These are phyloP conservation scores for Dromococcyx pavoninus DNA, from an alignment of 2,797 vertebrate genomes.

Conservation along the genomic window DNA sequence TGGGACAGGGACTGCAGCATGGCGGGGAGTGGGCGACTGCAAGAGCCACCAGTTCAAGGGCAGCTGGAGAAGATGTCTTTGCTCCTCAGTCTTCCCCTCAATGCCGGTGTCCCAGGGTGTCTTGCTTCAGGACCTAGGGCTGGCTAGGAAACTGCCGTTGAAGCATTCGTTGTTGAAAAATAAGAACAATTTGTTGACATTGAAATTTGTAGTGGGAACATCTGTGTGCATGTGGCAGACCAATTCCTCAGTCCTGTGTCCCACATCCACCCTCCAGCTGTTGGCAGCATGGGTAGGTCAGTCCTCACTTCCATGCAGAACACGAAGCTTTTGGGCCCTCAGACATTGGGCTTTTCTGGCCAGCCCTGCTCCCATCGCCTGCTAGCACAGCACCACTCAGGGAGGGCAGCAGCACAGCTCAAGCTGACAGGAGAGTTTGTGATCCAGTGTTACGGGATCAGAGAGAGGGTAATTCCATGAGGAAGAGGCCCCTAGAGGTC, in stretches of 20 bases:
- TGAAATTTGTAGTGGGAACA: background rate
- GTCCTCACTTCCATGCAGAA: accelerated
- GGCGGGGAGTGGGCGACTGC: background rate
- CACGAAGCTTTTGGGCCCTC: background rate
- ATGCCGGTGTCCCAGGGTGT: accelerated
- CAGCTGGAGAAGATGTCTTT: background rate
- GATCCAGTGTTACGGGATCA: background rate
- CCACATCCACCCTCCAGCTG: background rate
- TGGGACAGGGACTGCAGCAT: background rate
- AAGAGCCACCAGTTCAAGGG: accelerated
- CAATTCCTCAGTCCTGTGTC: accelerated
- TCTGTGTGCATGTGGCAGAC: accelerated
- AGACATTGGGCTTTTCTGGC: background rate
- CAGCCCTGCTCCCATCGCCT: background rate
- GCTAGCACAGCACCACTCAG: background rate
- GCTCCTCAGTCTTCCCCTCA: background rate
- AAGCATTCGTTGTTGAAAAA: background rate
- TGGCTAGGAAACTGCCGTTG: background rate
- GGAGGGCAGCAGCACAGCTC: background rate
- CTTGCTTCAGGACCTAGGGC: accelerated
- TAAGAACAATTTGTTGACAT: background rate
- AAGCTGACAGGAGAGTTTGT: accelerated
- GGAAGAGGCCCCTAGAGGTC: background rate
- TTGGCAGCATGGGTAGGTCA: background rate
- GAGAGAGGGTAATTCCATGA: accelerated